Conservation (phyloP, 2,888 invertebrate genomes). For the Phortica magna region DNA sequence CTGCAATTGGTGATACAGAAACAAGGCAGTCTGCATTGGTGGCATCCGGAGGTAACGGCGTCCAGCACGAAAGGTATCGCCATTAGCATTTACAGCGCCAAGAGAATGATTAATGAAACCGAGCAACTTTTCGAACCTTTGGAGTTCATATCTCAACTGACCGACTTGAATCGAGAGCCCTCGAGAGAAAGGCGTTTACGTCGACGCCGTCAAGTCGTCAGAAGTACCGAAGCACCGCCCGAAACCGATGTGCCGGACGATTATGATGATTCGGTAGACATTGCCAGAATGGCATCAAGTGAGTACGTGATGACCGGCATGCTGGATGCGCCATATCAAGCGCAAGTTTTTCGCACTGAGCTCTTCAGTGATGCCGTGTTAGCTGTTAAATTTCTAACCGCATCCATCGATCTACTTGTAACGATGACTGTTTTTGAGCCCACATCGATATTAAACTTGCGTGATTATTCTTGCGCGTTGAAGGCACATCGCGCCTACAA, state of each 20-base stretch:
- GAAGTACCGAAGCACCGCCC: neutral
- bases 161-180: neutral
- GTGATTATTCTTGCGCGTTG: neutral
- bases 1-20: neutral
- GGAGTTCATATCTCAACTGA: neutral
- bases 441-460: neutral
- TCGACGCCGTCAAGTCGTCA: neutral
- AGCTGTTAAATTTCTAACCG: neutral
- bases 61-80: neutral
- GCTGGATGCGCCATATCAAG: slow-evolving; percentile 10
- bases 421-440: slow-evolving; percentile 6
- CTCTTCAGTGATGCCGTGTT: slow-evolving; percentile 4
- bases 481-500: neutral
- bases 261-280: neutral
- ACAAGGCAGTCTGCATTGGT: neutral
- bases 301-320: neutral
- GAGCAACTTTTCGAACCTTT: neutral
- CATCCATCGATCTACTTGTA: neutral
- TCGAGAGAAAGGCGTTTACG: neutral
- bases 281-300: neutral
- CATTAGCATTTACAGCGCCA: neutral
- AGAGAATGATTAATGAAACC: neutral
- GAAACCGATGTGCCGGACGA: neutral
- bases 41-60: neutral
- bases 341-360: slow-evolving; percentile 7